Conservation (phyloP, 2,797 vertebrate genomes). For the Pelodytes ibericus region DNA sequence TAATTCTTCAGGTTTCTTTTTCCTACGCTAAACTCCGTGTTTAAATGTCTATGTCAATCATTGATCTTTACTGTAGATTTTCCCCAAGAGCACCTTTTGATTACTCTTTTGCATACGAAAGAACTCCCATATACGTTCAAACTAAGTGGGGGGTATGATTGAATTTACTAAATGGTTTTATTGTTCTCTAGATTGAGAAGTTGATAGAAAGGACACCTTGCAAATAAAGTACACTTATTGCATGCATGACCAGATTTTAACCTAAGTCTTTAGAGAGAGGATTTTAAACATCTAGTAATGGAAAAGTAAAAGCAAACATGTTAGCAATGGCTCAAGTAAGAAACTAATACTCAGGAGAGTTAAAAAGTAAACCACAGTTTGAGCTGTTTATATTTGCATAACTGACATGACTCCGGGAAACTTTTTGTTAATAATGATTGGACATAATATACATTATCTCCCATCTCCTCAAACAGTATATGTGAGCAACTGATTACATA, state of each 20-base stretch:
- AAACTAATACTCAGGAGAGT: neutral
- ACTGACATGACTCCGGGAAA: too few species aligned
- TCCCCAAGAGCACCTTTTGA: constrained; percentile 38
- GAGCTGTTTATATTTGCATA: too few species aligned
- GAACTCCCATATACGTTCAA: constrained; percentile 18
- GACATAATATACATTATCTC: too few species aligned
- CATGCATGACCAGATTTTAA: constrained; percentile 52
- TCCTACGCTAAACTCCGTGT: constrained; percentile 2
- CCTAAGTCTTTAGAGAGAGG: constrained; percentile 22
- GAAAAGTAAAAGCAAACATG: constrained; percentile 8
- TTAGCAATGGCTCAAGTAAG: constrained; percentile 5
- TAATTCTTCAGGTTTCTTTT: constrained; percentile 4
- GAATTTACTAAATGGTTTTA: constrained; percentile 42
- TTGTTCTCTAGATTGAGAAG: constrained; percentile 38
- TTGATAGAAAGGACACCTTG: constrained; percentile 47
- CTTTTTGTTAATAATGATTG: too few species aligned
- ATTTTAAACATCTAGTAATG: constrained; percentile 5
- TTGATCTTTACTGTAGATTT: constrained; percentile 38
- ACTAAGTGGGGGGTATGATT: constrained; percentile 42
- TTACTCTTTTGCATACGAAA: constrained; percentile 23
- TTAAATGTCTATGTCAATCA: constrained; percentile 40
- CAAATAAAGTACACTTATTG: constrained; percentile 37
- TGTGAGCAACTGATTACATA: too few species aligned
- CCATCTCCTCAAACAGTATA: too few species aligned
- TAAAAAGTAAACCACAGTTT: too few species aligned